These are phyloP conservation scores for Hylia prasina DNA, from an alignment of 2,113 vertebrate genomes.

Conservation along the genomic window DNA sequence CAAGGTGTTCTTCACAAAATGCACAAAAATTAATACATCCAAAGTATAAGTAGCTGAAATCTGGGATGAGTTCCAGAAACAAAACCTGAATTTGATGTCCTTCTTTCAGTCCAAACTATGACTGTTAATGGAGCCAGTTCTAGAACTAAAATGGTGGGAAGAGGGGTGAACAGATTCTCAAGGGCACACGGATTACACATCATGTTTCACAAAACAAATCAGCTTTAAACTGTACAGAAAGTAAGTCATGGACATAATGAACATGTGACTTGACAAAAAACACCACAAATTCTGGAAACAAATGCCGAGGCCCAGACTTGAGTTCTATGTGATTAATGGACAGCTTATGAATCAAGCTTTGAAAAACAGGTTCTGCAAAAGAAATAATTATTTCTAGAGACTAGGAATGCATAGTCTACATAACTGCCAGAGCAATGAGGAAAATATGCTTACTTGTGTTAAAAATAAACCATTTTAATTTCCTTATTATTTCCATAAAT, in stretches of 20 bases:
- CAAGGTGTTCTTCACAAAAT: not conserved
- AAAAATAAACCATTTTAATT: not conserved
- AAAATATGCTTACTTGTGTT: not conserved
- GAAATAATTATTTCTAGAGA: not conserved
- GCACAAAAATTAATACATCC: not conserved
- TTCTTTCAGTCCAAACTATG: not conserved
- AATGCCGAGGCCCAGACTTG: not conserved
- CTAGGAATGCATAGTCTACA: not conserved
- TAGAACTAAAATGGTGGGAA: not conserved
- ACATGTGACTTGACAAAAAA: not conserved
- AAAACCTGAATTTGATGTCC: not conserved
- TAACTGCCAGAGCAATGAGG: not conserved
- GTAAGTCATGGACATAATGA: not conserved
- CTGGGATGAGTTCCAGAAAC: constrained; percentile 1
- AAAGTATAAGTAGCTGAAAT: not conserved
- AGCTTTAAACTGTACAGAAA: not conserved
- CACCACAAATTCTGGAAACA: not conserved
- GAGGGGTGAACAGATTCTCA: not conserved
- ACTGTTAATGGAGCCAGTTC: not conserved
- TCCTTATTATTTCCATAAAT: not conserved
- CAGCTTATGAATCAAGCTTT: not conserved
- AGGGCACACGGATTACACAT: not conserved
- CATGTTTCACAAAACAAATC: not conserved
- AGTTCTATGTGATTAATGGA: not conserved
- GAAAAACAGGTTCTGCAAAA: not conserved